Base-by-base conservation (phyloP, 2,797 vertebrate genomes). In the Molossus alvarezi region DNA sequence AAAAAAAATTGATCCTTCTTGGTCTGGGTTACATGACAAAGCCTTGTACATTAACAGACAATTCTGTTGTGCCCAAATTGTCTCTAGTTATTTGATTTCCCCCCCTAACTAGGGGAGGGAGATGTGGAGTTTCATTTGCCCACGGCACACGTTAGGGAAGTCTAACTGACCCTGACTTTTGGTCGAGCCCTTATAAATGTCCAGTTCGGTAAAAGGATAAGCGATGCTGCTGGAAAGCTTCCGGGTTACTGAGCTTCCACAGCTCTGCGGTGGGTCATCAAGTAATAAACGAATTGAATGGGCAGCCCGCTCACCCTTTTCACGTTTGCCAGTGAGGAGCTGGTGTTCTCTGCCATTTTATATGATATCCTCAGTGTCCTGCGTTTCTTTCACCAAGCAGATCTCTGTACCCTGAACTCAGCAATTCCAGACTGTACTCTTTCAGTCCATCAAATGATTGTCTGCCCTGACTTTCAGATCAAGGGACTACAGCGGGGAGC, bases 341-440 rank as follows among this genome's bases (percentile, higher is more conserved):
- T 29, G 62, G 29, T n/a, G 64, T 65, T 65, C 64, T 67, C 29
- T 67, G 64, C 15, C 29, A 67, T 9, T 67, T 67, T 33, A 67
- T 15, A 53, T 3, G 9, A n/a, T 29, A 67, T n/a, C 29, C 8
- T 67, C 29, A 71, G 45, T 65, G 75, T 85, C 29, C 13, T 85
- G 25, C 81, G 85, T 80, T 88, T 71, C 41, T 77, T 41, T 85
- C 9, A 29, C 18, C 20, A 93, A 93, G 53, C 57, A 96, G 57
- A 90, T 37, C 27, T 87, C 37, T 51, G 14, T 37, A 77, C 3
- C 6, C 45, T 71, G 27, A 71, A 88, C 80, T 69, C 29, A 62
- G 82, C 1, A 62, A 69, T 73, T 81, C 51, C 7, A n/a, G 37
- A 55, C 64, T 85, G 62, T 12, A 72, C 53, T 65, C n/a, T 86